Percentiles rank a stretch among this genome's conserved stretches.
Evolutionary conservation across 2,888 invertebrate genomes (phyloP).

Genomic region (Synergus japonicus): DNA sequence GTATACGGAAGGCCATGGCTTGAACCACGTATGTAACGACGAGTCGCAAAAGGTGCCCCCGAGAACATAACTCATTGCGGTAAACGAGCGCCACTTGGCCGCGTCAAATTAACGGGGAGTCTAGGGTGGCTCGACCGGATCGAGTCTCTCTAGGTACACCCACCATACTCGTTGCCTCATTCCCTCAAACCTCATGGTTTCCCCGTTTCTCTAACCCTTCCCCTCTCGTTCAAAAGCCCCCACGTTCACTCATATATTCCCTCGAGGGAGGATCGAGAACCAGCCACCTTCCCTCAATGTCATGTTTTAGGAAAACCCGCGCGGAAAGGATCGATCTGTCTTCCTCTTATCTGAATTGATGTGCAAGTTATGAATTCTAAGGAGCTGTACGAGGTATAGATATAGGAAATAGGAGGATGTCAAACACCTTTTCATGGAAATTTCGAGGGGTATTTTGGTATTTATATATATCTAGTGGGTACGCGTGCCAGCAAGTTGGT

Average conservation of each 20-base stretch:
- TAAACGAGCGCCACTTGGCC: conserved; percentile 69
- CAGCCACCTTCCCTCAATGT: conserved; percentile 6
- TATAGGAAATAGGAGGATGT: not conserved
- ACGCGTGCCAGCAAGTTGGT: not conserved
- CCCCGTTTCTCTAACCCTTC: conserved; percentile 23
- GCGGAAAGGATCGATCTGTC: conserved; percentile 22
- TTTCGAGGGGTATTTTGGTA: not conserved
- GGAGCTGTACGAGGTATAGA: not conserved
- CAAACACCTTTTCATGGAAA: conserved; percentile 6
- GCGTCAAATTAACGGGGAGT: conserved; percentile 69
- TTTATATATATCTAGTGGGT: not conserved
- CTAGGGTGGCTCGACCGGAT: conserved; percentile 55
- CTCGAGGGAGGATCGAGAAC: not conserved
- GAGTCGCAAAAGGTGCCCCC: conserved; percentile 66
- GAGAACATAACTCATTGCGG: conserved; percentile 71
- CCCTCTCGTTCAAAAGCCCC: not conserved
- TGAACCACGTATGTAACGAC: conserved; percentile 58
- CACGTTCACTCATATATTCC: conserved; percentile 7
- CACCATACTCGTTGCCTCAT: conserved; percentile 50
- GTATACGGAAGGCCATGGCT: conserved; percentile 52
- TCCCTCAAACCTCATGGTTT: conserved; percentile 45
- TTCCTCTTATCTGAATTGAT: conserved; percentile 29
- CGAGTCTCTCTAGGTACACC: conserved; percentile 50
- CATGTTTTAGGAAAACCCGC: not conserved
- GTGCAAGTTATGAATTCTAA: conserved; percentile 37